A percentile compares a stretch with the other conserved stretches of the same genome.
These are phyloP conservation scores for Cataglyphis livida DNA, from an alignment of 2,888 invertebrate species.

Conservation along the genomic window DNA sequence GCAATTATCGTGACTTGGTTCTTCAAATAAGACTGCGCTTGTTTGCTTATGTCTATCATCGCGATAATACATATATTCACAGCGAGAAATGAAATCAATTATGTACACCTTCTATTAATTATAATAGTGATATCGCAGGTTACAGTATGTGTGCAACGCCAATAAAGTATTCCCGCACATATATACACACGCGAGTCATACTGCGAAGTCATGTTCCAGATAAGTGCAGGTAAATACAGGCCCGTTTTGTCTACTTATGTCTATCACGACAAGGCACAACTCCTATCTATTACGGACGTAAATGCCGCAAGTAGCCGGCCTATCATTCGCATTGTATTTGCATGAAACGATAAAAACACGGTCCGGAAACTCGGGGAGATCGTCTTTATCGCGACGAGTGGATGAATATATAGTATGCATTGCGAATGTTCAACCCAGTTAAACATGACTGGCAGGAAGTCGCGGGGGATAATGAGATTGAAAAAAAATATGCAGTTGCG, in stretches of 20 bases:
- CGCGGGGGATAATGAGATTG: slow-evolving; percentile 75
- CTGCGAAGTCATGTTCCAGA: slow-evolving; percentile 34
- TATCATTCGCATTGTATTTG: slow-evolving; percentile 47
- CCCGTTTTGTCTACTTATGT: slow-evolving; percentile 51
- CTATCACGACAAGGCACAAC: slow-evolving; percentile 31
- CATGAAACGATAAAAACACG: slow-evolving; percentile 40
- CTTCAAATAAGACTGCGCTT: slow-evolving; percentile 11
- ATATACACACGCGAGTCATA: background rate
- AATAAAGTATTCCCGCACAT: background rate
- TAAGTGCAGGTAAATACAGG: slow-evolving; percentile 41
- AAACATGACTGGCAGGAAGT: slow-evolving; percentile 61
- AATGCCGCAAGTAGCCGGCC: slow-evolving; percentile 46
- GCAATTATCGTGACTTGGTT: slow-evolving; percentile 9
- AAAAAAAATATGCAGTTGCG: slow-evolving; percentile 76
- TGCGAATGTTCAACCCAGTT: slow-evolving; percentile 60
- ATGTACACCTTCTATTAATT: slow-evolving; percentile 28
- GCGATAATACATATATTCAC: background rate
- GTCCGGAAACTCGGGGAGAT: slow-evolving; percentile 26
- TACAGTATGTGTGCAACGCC: background rate
- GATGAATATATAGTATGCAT: background rate
- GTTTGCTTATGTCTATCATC: background rate
- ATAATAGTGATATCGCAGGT: background rate
- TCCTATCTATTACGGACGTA: slow-evolving; percentile 45
- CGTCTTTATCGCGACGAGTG: slow-evolving; percentile 28
- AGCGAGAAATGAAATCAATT: slow-evolving; percentile 4